Base-by-base conservation (phyloP, 1,140 invertebrate genomes). In the Pentalonia nigronervosa region DNA sequence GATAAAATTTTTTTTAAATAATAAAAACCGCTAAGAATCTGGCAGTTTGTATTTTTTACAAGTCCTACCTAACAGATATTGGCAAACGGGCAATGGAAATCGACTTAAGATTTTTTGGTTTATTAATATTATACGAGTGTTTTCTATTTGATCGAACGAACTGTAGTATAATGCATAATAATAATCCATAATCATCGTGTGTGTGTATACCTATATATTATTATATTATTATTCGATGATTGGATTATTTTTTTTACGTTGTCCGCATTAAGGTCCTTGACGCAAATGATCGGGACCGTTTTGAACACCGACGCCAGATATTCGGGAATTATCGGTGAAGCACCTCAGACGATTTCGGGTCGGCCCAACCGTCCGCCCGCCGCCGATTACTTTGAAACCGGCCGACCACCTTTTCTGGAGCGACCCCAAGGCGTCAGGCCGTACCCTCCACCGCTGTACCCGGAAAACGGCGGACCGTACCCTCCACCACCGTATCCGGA, bases 241-340 rank as follows among this genome's bases (percentile, higher is more conserved):
- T 67, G 11, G 14, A 76, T 76, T 14, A 34, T 76, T 76, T 6
- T n/a, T n/a, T 14, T 67, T 67, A 67, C 11, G n/a, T 76, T 47
- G 76, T 47, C 23, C n/a, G 1, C 21, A 6, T 4, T 48, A 41
- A 93, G 91, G 34, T 93, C 91, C 2, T 23, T 93, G 81, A 86
- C 34, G 34, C 21, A 56, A 41, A 93, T 93, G 91, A 93, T 93
- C 2, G 48, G 34, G 2, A 76, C 81, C 21, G 91, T n/a, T 30
- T 36, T 93, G 36, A 45, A 9, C 6, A 36, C 91, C 25, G 91
- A 93, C 23, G 91, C 91, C 6, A 93, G 76, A 56, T 93, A 86
- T 56, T 48, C 91, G 25, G 50, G 53, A 23, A 0, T 76, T 3
- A 21, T 50, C 23, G 34, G 7, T 2, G n/a, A 41, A 3, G 91